phyloP scores from a whole-genome alignment of 2,113 vertebrate species.

The Cercocebus atys region DNA sequence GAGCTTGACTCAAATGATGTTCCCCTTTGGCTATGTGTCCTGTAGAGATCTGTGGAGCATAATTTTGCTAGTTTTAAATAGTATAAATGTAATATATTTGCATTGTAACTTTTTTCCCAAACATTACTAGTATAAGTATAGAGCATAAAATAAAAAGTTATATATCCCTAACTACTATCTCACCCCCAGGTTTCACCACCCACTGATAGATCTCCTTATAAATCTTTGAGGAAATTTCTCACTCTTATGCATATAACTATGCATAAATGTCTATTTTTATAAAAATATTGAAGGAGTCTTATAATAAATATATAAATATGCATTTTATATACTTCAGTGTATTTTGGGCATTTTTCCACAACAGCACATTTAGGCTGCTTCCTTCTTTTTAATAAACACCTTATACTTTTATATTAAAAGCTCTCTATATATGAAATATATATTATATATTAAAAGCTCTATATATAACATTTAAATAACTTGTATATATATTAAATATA shows the following conservation, averaged over 20 bases:
- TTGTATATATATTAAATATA: too few species aligned
- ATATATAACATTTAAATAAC: too few species aligned
- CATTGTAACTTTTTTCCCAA: neutral
- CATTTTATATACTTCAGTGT: neutral
- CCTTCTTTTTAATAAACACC: neutral
- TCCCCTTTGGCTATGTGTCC: neutral
- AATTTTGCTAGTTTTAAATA: conserved; percentile 8
- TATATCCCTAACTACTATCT: neutral
- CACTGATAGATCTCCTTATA: neutral
- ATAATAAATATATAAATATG: neutral
- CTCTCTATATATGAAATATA: too few species aligned
- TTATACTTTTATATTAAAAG: too few species aligned
- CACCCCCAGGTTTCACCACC: neutral
- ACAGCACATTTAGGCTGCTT: neutral
- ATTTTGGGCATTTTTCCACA: neutral
- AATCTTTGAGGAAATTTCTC: neutral
- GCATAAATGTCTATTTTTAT: neutral
- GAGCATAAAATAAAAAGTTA: neutral
- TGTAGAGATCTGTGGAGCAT: neutral
- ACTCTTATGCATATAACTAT: neutral
- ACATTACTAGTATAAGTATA: neutral
- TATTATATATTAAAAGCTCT: too few species aligned
- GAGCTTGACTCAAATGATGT: neutral
- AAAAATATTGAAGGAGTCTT: neutral
- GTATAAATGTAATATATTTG: neutral